Evolutionary conservation across 2,888 invertebrate species (phyloP).

Genomic region (Pocota personata): DNA sequence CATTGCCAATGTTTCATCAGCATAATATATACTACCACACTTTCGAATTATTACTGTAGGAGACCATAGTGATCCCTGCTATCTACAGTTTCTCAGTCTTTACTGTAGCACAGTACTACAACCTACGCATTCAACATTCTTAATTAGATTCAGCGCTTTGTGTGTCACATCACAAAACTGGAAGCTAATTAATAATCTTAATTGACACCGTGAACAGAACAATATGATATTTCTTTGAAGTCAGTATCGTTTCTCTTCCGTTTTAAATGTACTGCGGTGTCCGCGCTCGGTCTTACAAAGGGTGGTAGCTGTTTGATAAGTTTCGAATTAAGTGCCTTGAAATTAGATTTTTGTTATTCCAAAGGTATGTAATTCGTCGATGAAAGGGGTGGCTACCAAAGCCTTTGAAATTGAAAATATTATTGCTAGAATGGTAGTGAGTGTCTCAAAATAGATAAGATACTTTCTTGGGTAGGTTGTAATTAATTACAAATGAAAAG

Average conservation of each 20-base stretch:
- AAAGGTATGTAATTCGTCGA: neutral
- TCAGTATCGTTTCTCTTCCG: neutral
- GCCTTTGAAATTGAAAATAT: neutral
- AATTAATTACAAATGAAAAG: constrained; percentile 23
- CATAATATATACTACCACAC: too few relatives aligned
- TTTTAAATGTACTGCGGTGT: neutral
- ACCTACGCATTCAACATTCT: neutral
- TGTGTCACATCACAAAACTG: neutral
- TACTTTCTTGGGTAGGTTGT: neutral
- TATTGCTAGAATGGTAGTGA: neutral
- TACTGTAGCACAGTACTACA: neutral
- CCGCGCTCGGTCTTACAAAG: neutral
- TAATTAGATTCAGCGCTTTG: constrained; percentile 12
- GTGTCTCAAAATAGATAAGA: constrained; percentile 14
- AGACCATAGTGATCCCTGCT: neutral
- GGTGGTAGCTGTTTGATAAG: neutral
- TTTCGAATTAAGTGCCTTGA: constrained; percentile 9
- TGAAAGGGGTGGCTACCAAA: neutral
- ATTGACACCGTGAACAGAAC: constrained; percentile 11
- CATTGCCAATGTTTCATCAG: too few relatives aligned
- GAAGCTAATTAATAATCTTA: constrained; percentile 15
- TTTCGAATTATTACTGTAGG: neutral
- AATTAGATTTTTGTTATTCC: constrained; percentile 11
- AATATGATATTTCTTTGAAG: constrained; percentile 22
- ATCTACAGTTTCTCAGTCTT: neutral